Conservation (phyloP, 2,797 vertebrate species). For the Dromococcyx pavoninus region DNA sequence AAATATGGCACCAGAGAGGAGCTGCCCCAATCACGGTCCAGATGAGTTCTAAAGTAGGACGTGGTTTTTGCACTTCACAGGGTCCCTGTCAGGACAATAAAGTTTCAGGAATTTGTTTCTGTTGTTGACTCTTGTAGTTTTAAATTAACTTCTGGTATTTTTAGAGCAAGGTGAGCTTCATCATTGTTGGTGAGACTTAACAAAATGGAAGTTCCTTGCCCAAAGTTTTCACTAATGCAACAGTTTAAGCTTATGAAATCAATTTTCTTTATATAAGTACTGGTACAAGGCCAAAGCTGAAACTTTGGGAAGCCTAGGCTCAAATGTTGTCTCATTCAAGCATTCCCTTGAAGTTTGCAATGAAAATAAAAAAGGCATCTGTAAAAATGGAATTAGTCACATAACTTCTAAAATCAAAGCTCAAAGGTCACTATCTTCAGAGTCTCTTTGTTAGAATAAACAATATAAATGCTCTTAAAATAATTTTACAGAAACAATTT, state of each 20-base stretch:
- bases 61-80: slow-evolving; percentile 26
- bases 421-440: not conserved
- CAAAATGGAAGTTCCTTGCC: slow-evolving; percentile 50
- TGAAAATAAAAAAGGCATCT: slow-evolving; percentile 48
- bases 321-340: slow-evolving; percentile 55
- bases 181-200: not conserved
- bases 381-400: slow-evolving; percentile 38
- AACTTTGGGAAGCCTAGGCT: slow-evolving; percentile 42
- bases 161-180: slow-evolving; percentile 15
- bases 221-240: slow-evolving; percentile 50
- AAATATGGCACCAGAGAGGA: slow-evolving; percentile 25
- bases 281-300: slow-evolving; percentile 54
- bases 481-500: slow-evolving; percentile 4
- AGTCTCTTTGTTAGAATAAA: not conserved
- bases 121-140: not conserved
- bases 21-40: not conserved
- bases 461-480: not conserved
- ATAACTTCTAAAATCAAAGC: slow-evolving; percentile 51
- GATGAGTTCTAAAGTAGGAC: not conserved
- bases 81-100: slow-evolving; percentile 28
- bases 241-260: slow-evolving; percentile 56
- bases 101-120: not conserved
- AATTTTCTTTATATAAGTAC: slow-evolving; percentile 51
- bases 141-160: not conserved
- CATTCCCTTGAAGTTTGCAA: slow-evolving; percentile 65